Conservation (phyloP, 1,140 invertebrate species). For the Zaprionus vittiger region DNA sequence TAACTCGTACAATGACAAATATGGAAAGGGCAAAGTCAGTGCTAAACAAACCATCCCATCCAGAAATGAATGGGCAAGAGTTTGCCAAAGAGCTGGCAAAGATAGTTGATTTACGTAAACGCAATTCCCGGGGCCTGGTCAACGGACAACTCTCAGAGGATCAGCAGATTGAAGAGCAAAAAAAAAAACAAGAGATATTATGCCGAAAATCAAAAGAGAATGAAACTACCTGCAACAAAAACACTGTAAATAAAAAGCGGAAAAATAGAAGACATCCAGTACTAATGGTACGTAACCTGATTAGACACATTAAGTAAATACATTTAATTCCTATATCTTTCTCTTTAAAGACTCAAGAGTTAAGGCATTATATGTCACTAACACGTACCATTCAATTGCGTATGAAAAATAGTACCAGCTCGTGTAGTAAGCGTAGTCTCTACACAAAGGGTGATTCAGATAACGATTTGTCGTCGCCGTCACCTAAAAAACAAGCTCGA, state of each 20-base stretch:
- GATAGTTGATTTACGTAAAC: conserved; percentile 75
- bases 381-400: conserved; percentile 34
- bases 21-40: conserved; percentile 15
- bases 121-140: conserved; percentile 57
- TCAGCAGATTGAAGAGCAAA: conserved; percentile 41
- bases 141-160: conserved; percentile 24
- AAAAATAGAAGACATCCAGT: not conserved
- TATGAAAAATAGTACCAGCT: not conserved
- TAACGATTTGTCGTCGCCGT: conserved; percentile 2
- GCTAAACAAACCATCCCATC: conserved; percentile 62
- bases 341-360: conserved; percentile 42
- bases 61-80: conserved; percentile 72
- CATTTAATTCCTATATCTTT: not conserved
- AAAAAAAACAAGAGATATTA: conserved; percentile 54
- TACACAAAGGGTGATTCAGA: conserved; percentile 70
- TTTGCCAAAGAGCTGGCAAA: conserved; percentile 63
- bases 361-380: conserved; percentile 50
- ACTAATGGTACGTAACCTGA: conserved; percentile 27
- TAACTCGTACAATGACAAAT: conserved; percentile 6
- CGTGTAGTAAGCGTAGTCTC: conserved; percentile 46
- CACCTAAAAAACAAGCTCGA: conserved; percentile 14
- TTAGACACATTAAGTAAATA: not conserved
- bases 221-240: not conserved
- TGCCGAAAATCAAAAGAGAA: conserved; percentile 37
- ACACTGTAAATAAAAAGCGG: not conserved